Evolutionary conservation across 2,888 invertebrate genomes (phyloP).

Genomic region (Lepeophtheirus nordmannii): DNA sequence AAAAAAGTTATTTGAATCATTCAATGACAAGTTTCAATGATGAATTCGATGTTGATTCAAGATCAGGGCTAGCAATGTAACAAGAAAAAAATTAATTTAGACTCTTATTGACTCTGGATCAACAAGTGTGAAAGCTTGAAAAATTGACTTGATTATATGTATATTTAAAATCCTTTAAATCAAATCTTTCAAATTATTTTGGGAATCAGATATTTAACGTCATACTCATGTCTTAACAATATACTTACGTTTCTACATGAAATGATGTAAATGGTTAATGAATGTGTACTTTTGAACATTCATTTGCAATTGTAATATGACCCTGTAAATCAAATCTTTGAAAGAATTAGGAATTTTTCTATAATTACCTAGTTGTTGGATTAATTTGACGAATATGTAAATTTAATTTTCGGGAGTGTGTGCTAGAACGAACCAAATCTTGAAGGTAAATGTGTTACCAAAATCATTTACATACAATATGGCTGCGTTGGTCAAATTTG

Average conservation of each 20-base stretch:
- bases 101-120: neutral
- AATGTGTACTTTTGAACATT: conserved; percentile 59
- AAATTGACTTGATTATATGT: conserved; percentile 40
- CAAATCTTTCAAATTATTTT: conserved; percentile 27
- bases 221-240: neutral
- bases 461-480: conserved; percentile 38
- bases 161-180: conserved; percentile 34
- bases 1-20: too few species aligned
- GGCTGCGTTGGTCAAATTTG: conserved; percentile 37
- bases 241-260: conserved; percentile 18
- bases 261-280: conserved; percentile 20
- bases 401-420: conserved; percentile 41
- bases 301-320: conserved; percentile 51
- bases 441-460: conserved; percentile 47
- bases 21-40: too few species aligned
- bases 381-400: conserved; percentile 36
- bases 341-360: neutral
- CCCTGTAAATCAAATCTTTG: neutral
- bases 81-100: too few species aligned
- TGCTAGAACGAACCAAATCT: conserved; percentile 53
- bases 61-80: too few species aligned
- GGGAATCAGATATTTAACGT: conserved; percentile 1
- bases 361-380: conserved; percentile 33
- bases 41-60: too few species aligned
- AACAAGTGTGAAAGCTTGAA: conserved; percentile 35